A percentile compares a stretch with the other conserved stretches of the same genome.
Conservation (phyloP, 2,888 invertebrate genomes). For the Melipona bicolor region DNA sequence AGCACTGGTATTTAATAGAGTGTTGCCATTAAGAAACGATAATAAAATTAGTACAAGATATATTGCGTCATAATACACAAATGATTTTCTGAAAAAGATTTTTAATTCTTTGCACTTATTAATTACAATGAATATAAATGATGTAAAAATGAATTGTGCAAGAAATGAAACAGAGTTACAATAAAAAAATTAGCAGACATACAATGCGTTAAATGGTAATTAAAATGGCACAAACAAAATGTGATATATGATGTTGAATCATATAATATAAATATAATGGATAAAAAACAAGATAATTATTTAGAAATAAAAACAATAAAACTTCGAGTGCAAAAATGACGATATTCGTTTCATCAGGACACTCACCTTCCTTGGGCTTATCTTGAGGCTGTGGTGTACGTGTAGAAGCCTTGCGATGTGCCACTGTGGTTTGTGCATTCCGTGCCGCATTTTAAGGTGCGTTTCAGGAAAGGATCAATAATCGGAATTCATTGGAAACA, state of each 20-base stretch:
- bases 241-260: neutral
- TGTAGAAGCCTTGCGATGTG: conserved; percentile 83
- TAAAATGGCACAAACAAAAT: neutral
- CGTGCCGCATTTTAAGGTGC: conserved; percentile 81
- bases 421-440: conserved; percentile 83
- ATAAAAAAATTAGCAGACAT: neutral
- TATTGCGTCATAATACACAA: neutral
- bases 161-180: conserved; percentile 5
- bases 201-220: neutral
- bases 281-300: neutral
- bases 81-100: conserved; percentile 28
- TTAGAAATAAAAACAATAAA: conserved; percentile 1
- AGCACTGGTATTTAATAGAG: conserved; percentile 32
- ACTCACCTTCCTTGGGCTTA: conserved; percentile 83
- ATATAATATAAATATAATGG: neutral
- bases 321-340: conserved; percentile 16
- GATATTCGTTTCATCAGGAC: conserved; percentile 62
- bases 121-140: neutral
- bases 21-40: neutral
- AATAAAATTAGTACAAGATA: conserved; percentile 28
- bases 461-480: conserved; percentile 48
- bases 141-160: conserved; percentile 18
- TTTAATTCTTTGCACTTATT: conserved; percentile 21
- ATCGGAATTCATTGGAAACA: conserved; percentile 59
- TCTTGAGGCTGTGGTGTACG: conserved; percentile 83